A percentile compares a stretch with the other conserved stretches of the same genome.
Conservation (phyloP, 2,888 invertebrate species). For the Timema podura region DNA sequence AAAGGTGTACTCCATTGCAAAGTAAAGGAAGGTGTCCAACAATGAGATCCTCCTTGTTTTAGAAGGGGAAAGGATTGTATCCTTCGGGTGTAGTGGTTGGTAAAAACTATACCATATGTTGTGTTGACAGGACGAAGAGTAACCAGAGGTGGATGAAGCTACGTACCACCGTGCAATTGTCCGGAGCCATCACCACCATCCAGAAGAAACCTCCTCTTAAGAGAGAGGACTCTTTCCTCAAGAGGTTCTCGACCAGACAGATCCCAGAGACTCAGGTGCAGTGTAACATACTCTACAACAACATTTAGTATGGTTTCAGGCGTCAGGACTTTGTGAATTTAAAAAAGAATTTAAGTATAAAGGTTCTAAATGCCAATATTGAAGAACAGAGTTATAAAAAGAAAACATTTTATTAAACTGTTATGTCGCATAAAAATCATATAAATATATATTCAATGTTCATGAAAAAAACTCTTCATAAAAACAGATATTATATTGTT, state of each 20-base stretch:
- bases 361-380: background rate
- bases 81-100: background rate
- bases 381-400: background rate
- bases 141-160: constrained; percentile 97
- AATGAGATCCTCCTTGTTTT: background rate
- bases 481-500: no score
- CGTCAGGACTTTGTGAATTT: background rate
- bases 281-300: background rate
- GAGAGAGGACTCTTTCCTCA: constrained; percentile 88
- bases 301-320: background rate
- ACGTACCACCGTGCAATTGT: constrained; percentile 87
- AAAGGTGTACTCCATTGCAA: no score
- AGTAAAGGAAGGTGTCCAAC: no score
- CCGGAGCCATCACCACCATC: constrained; percentile 67
- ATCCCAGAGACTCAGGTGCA: constrained; percentile 77
- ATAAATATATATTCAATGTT: no score
- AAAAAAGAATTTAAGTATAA: background rate
- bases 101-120: background rate
- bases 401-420: background rate
- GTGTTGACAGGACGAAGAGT: constrained; percentile 72
- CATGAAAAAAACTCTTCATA: no score
- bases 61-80: background rate
- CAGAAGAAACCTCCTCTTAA: constrained; percentile 84
- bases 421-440: background rate
- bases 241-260: constrained; percentile 89